Base-by-base conservation (phyloP, 2,888 invertebrate species). In the Callinectes sapidus region DNA sequence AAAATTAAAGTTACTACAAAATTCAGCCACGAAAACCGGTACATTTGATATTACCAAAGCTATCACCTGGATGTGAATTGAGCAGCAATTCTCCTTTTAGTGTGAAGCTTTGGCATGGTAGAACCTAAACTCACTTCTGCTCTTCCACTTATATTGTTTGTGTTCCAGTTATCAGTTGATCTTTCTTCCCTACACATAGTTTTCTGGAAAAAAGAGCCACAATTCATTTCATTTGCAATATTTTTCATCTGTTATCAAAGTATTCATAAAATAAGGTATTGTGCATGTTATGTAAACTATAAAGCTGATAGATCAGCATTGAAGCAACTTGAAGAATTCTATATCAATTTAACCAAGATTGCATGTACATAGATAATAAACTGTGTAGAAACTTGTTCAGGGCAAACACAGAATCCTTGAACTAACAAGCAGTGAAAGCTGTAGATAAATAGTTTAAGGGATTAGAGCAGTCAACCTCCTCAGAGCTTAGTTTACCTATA, bases 41-140 rank as follows among this genome's bases (percentile, higher is more conserved):
- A 48, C 48, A 48, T 48, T 10, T 8, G 48, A 48, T 0, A 48
- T 48, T 10, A 48, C 48, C 8, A 48, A 48, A 35, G 32, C 35
- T 23, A 14, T 90, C 81, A 92, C 16, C 48, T 92, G 32, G 92
- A 71, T 39, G 90, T 89, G 88, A 92, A 92, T n/a, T 92, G 92
- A 61, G 92, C 92, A 61, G 92, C 92, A 48, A 92, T 61, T 48
- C 92, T 61, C 48, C 92, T 90, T 87, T 92, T 92, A 16, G 92
- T 77, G 16, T 71, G 90, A 5, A 90, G 90, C 81, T 92, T 92
- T n/a, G 90, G 87, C 35, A 81, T 61, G n/a, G 81, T 10, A n/a
- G 92, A 81, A 35, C 81, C 85, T n/a, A 90, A 90, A 14, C 81
- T 81, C n/a, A 48, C 71, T 71, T 71, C 55, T 48, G 10, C 54